Conservation (phyloP, 2,113 vertebrate species). For the Madoqua kirkii region DNA sequence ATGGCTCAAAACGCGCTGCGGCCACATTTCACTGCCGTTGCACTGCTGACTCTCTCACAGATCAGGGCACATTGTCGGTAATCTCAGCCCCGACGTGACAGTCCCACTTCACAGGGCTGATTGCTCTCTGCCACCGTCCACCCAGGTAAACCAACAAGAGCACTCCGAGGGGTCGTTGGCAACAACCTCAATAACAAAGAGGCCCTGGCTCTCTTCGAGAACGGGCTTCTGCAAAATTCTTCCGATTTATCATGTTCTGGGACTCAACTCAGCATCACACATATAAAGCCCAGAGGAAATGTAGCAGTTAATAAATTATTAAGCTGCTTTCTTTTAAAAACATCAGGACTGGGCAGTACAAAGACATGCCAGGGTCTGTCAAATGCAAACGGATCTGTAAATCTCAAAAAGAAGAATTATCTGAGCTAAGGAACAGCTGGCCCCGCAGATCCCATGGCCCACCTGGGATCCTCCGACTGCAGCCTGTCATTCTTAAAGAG, state of each 20-base stretch:
- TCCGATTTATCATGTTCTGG: constrained; percentile 63
- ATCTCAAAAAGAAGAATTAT: constrained; percentile 74
- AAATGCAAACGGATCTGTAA: constrained; percentile 75
- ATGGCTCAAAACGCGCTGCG: neutral
- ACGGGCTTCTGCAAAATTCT: constrained; percentile 54
- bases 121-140: constrained; percentile 28
- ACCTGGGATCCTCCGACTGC: constrained; percentile 76
- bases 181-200: neutral
- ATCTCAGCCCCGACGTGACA: neutral
- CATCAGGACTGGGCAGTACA: constrained; percentile 72
- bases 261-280: constrained; percentile 68
- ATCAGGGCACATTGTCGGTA: neutral
- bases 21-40: neutral
- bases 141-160: constrained; percentile 51
- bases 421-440: constrained; percentile 76
- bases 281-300: constrained; percentile 77
- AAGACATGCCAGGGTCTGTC: constrained; percentile 72
- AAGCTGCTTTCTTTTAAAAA: constrained; percentile 69
- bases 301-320: constrained; percentile 79
- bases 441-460: constrained; percentile 71
- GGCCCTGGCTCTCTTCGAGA: constrained; percentile 50
- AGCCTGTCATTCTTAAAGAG: constrained; percentile 67
- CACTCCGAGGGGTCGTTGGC: constrained; percentile 39
- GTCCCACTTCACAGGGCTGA: constrained; percentile 1
- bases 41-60: neutral